phyloP scores from a whole-genome alignment of 2,888 invertebrate species.

The Caenorhabditis sp. region DNA sequence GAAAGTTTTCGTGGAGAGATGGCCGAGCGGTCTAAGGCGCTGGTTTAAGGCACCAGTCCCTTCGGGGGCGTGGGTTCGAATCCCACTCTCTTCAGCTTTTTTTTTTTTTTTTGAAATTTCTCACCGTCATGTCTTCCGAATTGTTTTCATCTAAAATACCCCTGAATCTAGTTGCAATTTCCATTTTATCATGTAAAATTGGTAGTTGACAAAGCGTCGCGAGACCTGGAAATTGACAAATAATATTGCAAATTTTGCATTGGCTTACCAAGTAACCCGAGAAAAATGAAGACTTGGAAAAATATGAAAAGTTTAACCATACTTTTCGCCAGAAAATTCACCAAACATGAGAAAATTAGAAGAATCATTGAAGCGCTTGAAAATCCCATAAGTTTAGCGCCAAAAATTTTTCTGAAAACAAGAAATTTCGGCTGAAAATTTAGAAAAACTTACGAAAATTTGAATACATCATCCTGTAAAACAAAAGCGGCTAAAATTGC shows the following conservation, averaged over 20 bases:
- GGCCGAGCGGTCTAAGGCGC: conserved; percentile 89
- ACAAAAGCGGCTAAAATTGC: neutral
- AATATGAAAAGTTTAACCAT: neutral
- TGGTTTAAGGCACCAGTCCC: conserved; percentile 87
- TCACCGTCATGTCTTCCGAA: neutral
- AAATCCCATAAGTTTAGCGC: neutral
- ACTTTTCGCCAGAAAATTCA: neutral
- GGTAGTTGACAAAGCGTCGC: neutral
- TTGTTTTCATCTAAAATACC: neutral
- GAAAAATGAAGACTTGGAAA: neutral
- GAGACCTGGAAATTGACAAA: no score
- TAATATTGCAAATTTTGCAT: no score
- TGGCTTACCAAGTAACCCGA: neutral
- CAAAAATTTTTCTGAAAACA: neutral
- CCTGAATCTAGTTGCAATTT: neutral
- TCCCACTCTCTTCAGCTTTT: conserved; percentile 76
- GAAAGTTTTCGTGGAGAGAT: conserved; percentile 68
- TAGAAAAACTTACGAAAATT: neutral
- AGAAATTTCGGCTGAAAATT: neutral
- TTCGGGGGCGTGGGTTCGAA: conserved; percentile 86
- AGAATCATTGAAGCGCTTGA: neutral
- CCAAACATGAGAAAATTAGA: neutral
- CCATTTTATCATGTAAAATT: neutral
- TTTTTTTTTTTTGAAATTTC: conserved; percentile 12
- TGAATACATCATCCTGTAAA: neutral